A percentile compares a stretch with the other conserved stretches of the same genome.
phyloP scores from a whole-genome alignment of 2,113 vertebrate species.

The Eretmodus cyanostictus region DNA sequence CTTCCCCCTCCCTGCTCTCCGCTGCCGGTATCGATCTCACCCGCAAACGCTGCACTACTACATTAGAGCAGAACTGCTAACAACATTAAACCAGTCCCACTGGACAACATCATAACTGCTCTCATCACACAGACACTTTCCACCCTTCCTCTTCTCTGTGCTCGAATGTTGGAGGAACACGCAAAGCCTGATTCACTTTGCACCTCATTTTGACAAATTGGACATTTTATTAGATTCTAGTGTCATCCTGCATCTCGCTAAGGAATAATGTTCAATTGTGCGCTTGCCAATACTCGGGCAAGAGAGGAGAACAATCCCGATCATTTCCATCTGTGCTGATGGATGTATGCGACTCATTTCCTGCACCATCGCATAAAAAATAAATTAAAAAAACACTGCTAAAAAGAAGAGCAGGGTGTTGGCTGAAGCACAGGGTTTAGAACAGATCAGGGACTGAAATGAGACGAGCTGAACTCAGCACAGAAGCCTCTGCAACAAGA shows the following conservation, averaged over 20 bases:
- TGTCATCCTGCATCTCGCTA: background rate
- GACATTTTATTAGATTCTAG: background rate
- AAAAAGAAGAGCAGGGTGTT: background rate
- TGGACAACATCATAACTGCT: background rate
- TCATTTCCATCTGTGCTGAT: background rate
- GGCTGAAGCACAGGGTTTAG: constrained; percentile 1
- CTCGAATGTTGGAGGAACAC: background rate
- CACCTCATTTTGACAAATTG: background rate
- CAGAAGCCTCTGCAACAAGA: background rate
- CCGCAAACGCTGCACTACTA: constrained; percentile 20
- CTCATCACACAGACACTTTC: background rate
- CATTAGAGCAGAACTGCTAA: constrained; percentile 27
- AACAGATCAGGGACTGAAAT: background rate
- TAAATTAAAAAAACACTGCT: background rate
- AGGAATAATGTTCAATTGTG: background rate
- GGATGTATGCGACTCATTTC: background rate
- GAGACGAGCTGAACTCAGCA: background rate
- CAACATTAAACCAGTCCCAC: constrained; percentile 19
- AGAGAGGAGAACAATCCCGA: background rate
- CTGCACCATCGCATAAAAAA: background rate
- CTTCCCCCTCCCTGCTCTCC: constrained; percentile 18
- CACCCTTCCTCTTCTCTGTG: background rate
- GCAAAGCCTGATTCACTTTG: background rate
- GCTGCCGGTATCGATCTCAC: constrained; percentile 44
- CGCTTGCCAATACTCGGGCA: background rate